Conservation (phyloP, 1,140 invertebrate species). For the Galleria mellonella region DNA sequence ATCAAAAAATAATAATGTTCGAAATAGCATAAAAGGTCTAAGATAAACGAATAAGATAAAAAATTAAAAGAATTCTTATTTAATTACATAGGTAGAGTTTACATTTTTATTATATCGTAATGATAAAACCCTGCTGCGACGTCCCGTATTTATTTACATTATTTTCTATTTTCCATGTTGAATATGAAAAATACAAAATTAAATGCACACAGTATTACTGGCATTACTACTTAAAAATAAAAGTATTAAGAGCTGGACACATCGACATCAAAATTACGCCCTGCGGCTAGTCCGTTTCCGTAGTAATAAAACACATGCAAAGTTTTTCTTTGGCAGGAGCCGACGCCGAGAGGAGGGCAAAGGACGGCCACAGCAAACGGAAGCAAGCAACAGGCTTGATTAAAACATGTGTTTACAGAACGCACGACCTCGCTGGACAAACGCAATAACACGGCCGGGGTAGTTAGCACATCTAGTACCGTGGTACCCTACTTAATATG, state of each 20-base stretch:
- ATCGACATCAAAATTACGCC: conserved; percentile 64
- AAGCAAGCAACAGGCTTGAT: conserved; percentile 72
- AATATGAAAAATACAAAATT: too few species aligned
- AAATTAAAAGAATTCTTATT: too few species aligned
- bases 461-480: conserved; percentile 10
- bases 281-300: conserved; percentile 51
- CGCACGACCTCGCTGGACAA: conserved; percentile 56
- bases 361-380: conserved; percentile 43
- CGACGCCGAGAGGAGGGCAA: conserved; percentile 13
- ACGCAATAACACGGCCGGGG: conserved; percentile 49
- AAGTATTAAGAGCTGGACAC: conserved; percentile 45
- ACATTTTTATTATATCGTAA: too few species aligned
- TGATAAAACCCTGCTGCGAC: too few species aligned
- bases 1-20: too few species aligned
- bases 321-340: conserved; percentile 70
- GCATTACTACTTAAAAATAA: conserved; percentile 23
- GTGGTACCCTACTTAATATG: neutral
- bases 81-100: too few species aligned
- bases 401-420: conserved; percentile 72
- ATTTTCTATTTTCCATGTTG: too few species aligned
- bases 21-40: too few species aligned
- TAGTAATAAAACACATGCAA: conserved; percentile 73
- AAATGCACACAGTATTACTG: too few species aligned
- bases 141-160: too few species aligned
- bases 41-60: too few species aligned